Percentiles rank a stretch among this genome's conserved stretches.
Evolutionary conservation across 2,797 vertebrate genomes (phyloP).

Genomic region (Semotilus atromaculatus): DNA sequence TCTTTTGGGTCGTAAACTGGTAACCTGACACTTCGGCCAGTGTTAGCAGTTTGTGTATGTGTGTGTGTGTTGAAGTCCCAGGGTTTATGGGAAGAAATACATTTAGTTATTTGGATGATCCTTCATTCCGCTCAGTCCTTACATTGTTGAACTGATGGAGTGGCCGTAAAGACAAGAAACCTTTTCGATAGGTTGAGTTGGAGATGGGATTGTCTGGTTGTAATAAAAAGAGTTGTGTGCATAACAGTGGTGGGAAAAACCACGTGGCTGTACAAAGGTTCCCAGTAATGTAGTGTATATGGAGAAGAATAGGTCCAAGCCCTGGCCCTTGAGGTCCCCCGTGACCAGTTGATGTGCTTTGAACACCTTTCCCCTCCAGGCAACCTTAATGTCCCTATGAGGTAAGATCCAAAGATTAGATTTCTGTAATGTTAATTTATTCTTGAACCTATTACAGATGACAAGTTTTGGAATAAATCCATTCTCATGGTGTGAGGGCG

Average conservation of each 20-base stretch:
- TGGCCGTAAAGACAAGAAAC: not conserved
- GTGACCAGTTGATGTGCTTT: not conserved
- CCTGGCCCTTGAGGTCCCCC: not conserved
- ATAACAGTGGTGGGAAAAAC: not conserved
- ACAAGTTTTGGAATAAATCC: conserved; percentile 90
- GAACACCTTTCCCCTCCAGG: not conserved
- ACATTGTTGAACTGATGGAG: not conserved
- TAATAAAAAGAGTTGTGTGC: not conserved
- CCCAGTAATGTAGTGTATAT: not conserved
- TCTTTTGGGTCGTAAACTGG: too few species aligned
- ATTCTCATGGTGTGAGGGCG: conserved; percentile 78
- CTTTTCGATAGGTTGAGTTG: not conserved
- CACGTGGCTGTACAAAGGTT: not conserved
- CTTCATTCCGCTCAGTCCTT: too few species aligned
- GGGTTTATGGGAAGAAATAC: too few species aligned
- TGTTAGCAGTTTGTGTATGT: too few species aligned
- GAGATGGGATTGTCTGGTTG: not conserved
- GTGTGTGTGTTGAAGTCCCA: too few species aligned
- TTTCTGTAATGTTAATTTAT: not conserved
- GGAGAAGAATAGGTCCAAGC: not conserved
- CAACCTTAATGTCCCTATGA: not conserved
- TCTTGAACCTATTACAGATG: conserved; percentile 79
- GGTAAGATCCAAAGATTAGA: not conserved
- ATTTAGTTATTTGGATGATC: too few species aligned
- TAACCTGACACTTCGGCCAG: too few species aligned